These are phyloP conservation scores for Tortrix viridana DNA, from an alignment of 2,888 invertebrate genomes.

Conservation along the genomic window DNA sequence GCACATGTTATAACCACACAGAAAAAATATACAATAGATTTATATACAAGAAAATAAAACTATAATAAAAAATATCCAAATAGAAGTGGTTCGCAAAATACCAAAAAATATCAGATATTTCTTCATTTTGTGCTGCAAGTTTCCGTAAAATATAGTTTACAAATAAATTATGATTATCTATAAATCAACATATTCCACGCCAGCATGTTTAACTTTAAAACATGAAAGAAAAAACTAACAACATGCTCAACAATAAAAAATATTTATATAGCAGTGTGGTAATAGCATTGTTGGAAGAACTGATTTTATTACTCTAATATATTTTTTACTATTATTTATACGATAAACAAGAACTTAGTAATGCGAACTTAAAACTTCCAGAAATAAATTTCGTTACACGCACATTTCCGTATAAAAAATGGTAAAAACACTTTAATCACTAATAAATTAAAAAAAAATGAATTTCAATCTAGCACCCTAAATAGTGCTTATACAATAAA, in stretches of 20 bases:
- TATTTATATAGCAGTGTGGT: constrained; percentile 16
- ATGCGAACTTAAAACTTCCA: no score
- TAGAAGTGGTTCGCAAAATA: no score
- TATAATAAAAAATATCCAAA: not conserved
- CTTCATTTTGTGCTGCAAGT: no score
- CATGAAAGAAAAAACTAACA: not conserved
- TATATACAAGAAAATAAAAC: not conserved
- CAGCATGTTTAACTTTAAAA: not conserved
- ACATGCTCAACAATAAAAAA: not conserved
- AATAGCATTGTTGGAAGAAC: constrained; percentile 68
- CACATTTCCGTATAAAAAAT: not conserved
- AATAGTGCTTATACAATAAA: constrained; percentile 9
- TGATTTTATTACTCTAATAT: constrained; percentile 39
- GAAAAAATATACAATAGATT: not conserved
- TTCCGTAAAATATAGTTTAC: no score
- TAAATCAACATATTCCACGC: no score
- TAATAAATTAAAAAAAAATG: constrained; percentile 10
- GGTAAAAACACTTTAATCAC: not conserved
- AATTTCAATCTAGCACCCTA: constrained; percentile 21
- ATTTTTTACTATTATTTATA: constrained; percentile 28
- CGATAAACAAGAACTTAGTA: no score
- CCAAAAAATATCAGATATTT: no score
- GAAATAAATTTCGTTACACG: no score
- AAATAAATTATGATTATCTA: no score
- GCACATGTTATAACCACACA: constrained; percentile 39